These are phyloP conservation scores for Lamellibrachia columna DNA, from an alignment of 2,888 invertebrate species.

Conservation along the genomic window DNA sequence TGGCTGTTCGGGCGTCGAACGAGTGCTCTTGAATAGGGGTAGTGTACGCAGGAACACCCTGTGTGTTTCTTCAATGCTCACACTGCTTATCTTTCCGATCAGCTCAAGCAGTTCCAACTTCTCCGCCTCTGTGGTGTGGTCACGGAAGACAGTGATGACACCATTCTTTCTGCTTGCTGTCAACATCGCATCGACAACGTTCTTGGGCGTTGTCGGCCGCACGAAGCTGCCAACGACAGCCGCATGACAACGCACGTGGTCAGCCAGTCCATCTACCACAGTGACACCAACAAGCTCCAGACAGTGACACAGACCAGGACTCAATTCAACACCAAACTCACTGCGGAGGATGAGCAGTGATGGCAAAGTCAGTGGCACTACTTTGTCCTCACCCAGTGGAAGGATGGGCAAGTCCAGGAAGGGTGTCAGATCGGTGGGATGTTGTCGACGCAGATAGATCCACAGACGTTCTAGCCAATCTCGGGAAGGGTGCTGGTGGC, in stretches of 20 bases:
- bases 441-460: conserved; percentile 39
- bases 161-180: background rate
- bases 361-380: conserved; percentile 33
- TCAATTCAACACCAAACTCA: conserved; percentile 37
- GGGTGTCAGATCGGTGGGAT: conserved; percentile 34
- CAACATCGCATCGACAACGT: conserved; percentile 32
- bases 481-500: conserved; percentile 20
- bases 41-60: conserved; percentile 31
- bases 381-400: conserved; percentile 24
- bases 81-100: conserved; percentile 27
- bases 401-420: conserved; percentile 41
- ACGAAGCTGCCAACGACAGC: conserved; percentile 39
- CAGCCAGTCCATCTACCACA: conserved; percentile 35
- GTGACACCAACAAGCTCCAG: conserved; percentile 31
- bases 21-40: conserved; percentile 35
- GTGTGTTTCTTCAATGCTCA: conserved; percentile 17
- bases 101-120: conserved; percentile 33
- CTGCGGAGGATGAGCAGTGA: conserved; percentile 23
- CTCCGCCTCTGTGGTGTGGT: conserved; percentile 24
- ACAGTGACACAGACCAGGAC: conserved; percentile 21
- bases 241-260: conserved; percentile 36
- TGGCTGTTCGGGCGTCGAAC: no score
- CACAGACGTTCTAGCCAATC: conserved; percentile 41
- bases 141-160: conserved; percentile 8
- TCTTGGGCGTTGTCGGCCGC: conserved; percentile 38